Conservation (phyloP, 1,140 invertebrate genomes). For the Plodia interpunctella region DNA sequence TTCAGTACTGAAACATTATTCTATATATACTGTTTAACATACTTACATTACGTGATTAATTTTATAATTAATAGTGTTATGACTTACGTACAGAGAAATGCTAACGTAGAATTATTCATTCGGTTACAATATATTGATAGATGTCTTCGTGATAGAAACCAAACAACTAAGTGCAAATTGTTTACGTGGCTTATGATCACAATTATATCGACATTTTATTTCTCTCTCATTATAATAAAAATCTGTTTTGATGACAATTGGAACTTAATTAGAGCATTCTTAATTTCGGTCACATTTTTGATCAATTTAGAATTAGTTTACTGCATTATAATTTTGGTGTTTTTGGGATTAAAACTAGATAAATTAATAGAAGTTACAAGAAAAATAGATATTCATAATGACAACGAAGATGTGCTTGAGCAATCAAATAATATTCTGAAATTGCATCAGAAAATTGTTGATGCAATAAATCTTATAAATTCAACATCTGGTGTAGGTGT, state of each 20-base stretch:
- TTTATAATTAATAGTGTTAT: conserved; percentile 15
- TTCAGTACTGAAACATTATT: neutral
- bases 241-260: conserved; percentile 15
- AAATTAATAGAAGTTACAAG: conserved; percentile 14
- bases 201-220: conserved; percentile 12
- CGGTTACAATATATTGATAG: conserved; percentile 17
- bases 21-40: conserved; percentile 14
- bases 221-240: conserved; percentile 13
- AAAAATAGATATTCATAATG: neutral
- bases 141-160: conserved; percentile 9
- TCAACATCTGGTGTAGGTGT: no score
- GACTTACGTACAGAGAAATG: conserved; percentile 14
- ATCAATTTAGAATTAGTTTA: conserved; percentile 22
- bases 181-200: conserved; percentile 2
- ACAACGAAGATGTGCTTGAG: conserved; percentile 5
- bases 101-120: conserved; percentile 16
- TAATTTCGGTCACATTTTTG: conserved; percentile 16
- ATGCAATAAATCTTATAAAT: conserved; percentile 14
- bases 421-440: conserved; percentile 7
- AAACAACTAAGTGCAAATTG: conserved; percentile 13
- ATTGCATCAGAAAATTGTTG: conserved; percentile 4
- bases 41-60: conserved; percentile 18
- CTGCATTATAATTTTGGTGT: conserved; percentile 14
- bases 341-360: conserved; percentile 19
- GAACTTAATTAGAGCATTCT: conserved; percentile 19